Conservation (phyloP, 2,888 invertebrate species). For the Thymelicus lineola region DNA sequence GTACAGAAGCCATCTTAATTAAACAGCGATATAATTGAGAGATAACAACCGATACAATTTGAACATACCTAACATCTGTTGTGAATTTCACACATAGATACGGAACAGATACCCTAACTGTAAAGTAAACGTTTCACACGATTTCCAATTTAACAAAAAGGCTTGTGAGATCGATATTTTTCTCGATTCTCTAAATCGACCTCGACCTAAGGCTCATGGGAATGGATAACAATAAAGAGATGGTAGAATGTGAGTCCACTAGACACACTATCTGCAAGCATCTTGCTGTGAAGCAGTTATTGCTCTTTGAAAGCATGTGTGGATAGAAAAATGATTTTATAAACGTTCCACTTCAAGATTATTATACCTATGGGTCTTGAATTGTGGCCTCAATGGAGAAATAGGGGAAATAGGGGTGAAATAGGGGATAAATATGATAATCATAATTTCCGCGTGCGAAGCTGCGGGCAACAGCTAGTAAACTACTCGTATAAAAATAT, state of each 20-base stretch:
- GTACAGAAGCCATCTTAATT: background rate
- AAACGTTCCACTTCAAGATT: no score
- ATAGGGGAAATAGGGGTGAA: no score
- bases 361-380: no score
- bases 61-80: slow-evolving; percentile 10
- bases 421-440: no score
- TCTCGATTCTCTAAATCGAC: slow-evolving; percentile 37
- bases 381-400: no score
- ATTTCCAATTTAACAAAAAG: slow-evolving; percentile 64
- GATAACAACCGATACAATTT: slow-evolving; percentile 8
- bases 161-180: slow-evolving; percentile 58
- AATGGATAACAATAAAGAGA: slow-evolving; percentile 2
- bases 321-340: no score
- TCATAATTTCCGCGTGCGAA: no score
- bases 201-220: slow-evolving; percentile 1
- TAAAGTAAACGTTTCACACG: slow-evolving; percentile 62
- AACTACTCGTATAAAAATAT: no score
- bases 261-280: no score
- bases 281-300: no score
- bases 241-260: background rate
- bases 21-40: background rate
- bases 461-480: no score
- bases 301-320: no score
- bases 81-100: slow-evolving; percentile 22
- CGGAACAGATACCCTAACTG: background rate